These are phyloP conservation scores for Sceliomorpha sp. DNA, from an alignment of 2,888 invertebrate genomes.

Conservation along the genomic window DNA sequence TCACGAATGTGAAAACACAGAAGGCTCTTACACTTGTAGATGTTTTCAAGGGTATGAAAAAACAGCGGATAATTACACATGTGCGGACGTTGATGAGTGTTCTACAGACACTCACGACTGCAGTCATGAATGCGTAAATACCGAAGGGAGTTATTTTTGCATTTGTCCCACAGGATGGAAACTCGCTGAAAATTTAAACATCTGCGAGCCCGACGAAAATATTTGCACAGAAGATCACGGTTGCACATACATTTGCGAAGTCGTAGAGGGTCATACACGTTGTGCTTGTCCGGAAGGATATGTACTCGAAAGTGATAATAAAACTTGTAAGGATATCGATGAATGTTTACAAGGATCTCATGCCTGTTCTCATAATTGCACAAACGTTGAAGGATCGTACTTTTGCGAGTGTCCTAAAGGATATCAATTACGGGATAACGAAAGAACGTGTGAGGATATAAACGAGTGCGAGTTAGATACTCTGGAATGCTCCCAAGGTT, in stretches of 20 bases:
- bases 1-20: constrained; percentile 67
- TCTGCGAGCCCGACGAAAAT: constrained; percentile 66
- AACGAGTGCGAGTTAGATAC: constrained; percentile 73
- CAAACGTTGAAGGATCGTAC: constrained; percentile 82
- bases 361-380: constrained; percentile 82
- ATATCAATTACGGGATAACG: constrained; percentile 69
- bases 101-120: constrained; percentile 65
- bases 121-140: constrained; percentile 81
- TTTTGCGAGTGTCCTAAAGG: constrained; percentile 83
- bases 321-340: constrained; percentile 76
- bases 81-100: constrained; percentile 78
- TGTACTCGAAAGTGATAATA: constrained; percentile 79
- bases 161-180: constrained; percentile 80
- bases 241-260: constrained; percentile 77
- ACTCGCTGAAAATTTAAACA: constrained; percentile 64
- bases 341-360: constrained; percentile 75
- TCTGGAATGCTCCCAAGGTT: constrained; percentile 72
- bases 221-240: constrained; percentile 70
- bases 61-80: constrained; percentile 70
- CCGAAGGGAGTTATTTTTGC: constrained; percentile 81
- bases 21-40: constrained; percentile 78
- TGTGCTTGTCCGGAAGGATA: constrained; percentile 81
- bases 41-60: constrained; percentile 78
- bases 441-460: constrained; percentile 74
- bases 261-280: constrained; percentile 73